Evolutionary conservation across 2,113 vertebrate species (phyloP).

Genomic region (Bufo bufo): DNA sequence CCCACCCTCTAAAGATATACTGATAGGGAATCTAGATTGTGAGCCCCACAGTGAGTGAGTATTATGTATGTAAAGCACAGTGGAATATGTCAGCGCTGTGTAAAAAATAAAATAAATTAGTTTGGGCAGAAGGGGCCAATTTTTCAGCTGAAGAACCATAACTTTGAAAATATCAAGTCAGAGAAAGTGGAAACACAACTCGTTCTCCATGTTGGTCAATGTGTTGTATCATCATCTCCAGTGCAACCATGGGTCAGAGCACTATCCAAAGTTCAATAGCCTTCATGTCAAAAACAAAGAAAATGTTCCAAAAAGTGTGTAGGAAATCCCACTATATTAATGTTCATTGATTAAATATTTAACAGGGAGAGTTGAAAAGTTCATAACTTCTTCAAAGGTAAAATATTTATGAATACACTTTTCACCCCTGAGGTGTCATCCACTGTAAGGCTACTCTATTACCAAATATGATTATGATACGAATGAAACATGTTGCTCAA

Average conservation of each 20-base stretch:
- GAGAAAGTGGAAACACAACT: not conserved
- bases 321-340: not conserved
- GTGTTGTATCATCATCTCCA: not conserved
- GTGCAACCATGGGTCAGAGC: not conserved
- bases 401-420: constrained; percentile 47
- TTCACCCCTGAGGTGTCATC: constrained; percentile 26
- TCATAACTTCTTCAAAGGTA: constrained; percentile 46
- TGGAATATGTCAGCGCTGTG: too few relatives aligned
- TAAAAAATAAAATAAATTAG: too few relatives aligned
- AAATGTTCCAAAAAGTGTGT: not conserved
- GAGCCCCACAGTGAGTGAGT: too few relatives aligned
- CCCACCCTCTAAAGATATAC: too few relatives aligned
- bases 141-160: not conserved
- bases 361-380: constrained; percentile 40
- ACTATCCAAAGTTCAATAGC: not conserved
- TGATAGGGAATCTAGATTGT: too few relatives aligned
- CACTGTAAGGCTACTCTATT: not conserved
- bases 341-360: constrained; percentile 44
- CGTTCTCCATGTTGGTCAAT: not conserved
- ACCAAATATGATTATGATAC: not conserved
- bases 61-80: too few relatives aligned
- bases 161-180: not conserved
- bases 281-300: not conserved
- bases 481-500: not conserved
- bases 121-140: too few relatives aligned